Evolutionary conservation across 2,888 invertebrate genomes (phyloP).

Genomic region (Limenitis arthemis): DNA sequence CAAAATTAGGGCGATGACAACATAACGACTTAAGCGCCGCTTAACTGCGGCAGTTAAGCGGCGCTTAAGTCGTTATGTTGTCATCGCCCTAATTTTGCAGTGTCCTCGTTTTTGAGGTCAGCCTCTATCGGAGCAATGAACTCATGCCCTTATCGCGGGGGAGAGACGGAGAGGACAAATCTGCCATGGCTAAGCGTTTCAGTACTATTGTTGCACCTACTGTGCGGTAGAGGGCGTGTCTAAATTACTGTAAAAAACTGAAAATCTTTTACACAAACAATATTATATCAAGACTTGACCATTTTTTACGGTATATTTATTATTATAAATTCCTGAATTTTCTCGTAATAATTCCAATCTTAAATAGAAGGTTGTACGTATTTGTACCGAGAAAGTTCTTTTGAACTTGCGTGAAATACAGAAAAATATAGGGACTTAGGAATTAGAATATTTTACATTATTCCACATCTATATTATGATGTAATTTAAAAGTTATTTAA

Average conservation of each 20-base stretch:
- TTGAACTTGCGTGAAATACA: no score
- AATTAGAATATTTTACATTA: no score
- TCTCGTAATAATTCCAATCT: no score
- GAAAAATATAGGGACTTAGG: no score
- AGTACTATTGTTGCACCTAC: conserved; percentile 36
- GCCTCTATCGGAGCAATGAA: conserved; percentile 72
- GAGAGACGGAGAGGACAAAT: conserved; percentile 42
- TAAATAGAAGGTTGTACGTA: no score
- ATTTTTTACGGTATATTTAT: no score
- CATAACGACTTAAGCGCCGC: no score
- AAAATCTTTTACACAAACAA: not conserved
- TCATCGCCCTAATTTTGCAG: conserved; percentile 74
- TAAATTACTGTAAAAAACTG: not conserved
- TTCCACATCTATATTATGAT: no score
- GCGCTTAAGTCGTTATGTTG: conserved; percentile 67
- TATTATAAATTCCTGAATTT: no score
- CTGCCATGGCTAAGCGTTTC: conserved; percentile 34
- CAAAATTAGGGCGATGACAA: no score
- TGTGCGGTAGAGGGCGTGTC: conserved; percentile 55
- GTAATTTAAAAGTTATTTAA: no score
- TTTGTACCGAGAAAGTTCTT: no score
- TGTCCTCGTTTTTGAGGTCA: conserved; percentile 83
- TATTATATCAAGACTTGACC: not conserved
- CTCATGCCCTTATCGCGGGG: conserved; percentile 70
- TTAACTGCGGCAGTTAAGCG: conserved; percentile 37